Percentiles rank a stretch among this genome's conserved stretches.
Conservation (phyloP, 2,797 vertebrate genomes). For the Malacoraja senta region DNA sequence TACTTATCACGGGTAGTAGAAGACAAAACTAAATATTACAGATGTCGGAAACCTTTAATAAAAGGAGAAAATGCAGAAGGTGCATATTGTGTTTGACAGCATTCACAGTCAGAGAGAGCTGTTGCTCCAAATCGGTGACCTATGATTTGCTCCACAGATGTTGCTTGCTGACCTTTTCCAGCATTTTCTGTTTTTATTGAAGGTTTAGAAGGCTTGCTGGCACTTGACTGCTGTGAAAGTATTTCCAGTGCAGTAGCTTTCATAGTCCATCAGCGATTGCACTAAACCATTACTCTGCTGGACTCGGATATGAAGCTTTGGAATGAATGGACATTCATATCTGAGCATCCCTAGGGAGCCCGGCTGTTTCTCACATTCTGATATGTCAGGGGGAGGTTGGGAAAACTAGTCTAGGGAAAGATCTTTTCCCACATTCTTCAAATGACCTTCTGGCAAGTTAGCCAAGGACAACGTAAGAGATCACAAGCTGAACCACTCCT, state of each 20-base stretch:
- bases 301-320: not conserved
- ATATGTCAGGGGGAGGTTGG: not conserved
- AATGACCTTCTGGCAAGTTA: not conserved
- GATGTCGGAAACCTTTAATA: not conserved
- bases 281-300: not conserved
- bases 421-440: slow-evolving; percentile 28
- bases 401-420: slow-evolving; percentile 10
- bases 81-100: not conserved
- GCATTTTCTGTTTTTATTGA: not conserved
- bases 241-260: not conserved
- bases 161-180: not conserved
- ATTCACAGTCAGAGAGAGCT: not conserved
- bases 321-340: slow-evolving; percentile 1
- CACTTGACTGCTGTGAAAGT: not conserved
- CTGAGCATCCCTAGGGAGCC: not conserved
- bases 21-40: not conserved
- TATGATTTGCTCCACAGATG: not conserved
- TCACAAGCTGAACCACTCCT: not conserved
- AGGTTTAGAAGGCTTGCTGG: not conserved
- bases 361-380: slow-evolving; percentile 27
- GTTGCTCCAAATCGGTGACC: not conserved
- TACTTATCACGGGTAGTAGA: not conserved
- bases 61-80: not conserved
- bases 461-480: not conserved
- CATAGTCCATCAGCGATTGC: not conserved